A percentile compares a stretch with the other conserved stretches of the same genome.
phyloP scores from a whole-genome alignment of 2,797 vertebrate genomes.

The Xiphophorus birchmanni region DNA sequence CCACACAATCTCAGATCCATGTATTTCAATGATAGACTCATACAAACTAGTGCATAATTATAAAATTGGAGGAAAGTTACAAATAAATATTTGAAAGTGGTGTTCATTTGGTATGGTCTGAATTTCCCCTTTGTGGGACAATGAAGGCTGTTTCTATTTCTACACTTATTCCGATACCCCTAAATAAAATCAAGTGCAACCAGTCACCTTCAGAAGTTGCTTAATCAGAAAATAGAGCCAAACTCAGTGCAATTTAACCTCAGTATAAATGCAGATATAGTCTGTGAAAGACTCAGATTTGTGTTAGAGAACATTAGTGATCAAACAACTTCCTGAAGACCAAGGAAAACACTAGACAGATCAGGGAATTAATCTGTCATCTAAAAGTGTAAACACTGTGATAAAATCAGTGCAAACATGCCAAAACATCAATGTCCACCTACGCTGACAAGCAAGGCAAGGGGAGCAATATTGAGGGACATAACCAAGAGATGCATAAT shows the following conservation, averaged over 20 bases:
- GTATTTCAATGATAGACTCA: not conserved
- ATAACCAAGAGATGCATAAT: not conserved
- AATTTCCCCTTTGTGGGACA: no score
- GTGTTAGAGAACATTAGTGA: not conserved
- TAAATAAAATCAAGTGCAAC: not conserved
- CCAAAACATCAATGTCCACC: not conserved
- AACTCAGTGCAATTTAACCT: not conserved
- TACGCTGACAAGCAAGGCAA: not conserved
- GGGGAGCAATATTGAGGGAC: not conserved
- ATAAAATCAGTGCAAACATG: not conserved
- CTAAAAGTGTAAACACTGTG: not conserved
- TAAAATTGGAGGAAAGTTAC: not conserved
- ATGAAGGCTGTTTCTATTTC: no score
- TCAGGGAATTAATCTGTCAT: not conserved
- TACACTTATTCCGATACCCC: not conserved
- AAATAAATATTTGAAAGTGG: not conserved
- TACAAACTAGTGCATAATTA: not conserved
- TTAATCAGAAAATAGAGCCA: not conserved
- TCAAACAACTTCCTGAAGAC: not conserved
- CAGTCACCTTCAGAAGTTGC: not conserved
- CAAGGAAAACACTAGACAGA: not conserved
- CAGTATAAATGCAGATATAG: not conserved
- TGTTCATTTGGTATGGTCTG: not conserved
- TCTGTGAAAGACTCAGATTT: not conserved
- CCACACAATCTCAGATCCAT: not conserved